Evolutionary conservation across 2,888 invertebrate genomes (phyloP).

Genomic region (Agriopis marginaria): DNA sequence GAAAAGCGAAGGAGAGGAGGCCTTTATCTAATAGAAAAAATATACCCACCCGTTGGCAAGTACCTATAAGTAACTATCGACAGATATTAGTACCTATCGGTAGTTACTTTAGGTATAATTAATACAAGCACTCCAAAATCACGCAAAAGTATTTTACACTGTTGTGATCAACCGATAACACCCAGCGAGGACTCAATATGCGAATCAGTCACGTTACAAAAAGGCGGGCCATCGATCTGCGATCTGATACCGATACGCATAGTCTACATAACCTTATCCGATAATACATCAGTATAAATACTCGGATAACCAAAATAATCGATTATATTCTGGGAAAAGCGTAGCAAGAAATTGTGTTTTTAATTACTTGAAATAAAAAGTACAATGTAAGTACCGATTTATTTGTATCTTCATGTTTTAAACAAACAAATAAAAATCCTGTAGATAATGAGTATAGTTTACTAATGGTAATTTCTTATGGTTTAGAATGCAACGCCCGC

Average conservation of each 20-base stretch:
- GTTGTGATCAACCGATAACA: slow-evolving; percentile 2
- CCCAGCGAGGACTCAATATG: background rate
- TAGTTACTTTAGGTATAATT: background rate
- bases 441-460: background rate
- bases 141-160: background rate
- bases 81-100: background rate
- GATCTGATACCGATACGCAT: slow-evolving; percentile 35
- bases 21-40: too few relatives aligned
- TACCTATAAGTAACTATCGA: background rate
- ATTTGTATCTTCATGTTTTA: background rate
- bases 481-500: slow-evolving; percentile 73
- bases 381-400: slow-evolving; percentile 16
- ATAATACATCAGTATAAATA: slow-evolving; percentile 58
- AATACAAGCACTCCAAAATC: slow-evolving; percentile 1
- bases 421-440: background rate
- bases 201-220: slow-evolving; percentile 25
- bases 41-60: background rate
- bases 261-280: slow-evolving; percentile 43
- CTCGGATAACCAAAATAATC: background rate
- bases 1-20: too few relatives aligned
- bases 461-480: slow-evolving; percentile 35
- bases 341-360: slow-evolving; percentile 2
- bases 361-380: slow-evolving; percentile 2
- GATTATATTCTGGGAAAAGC: slow-evolving; percentile 10
- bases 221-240: slow-evolving; percentile 34